These are phyloP conservation scores for Semaprochilodus insignis DNA, from an alignment of 2,797 vertebrate species.

Conservation along the genomic window DNA sequence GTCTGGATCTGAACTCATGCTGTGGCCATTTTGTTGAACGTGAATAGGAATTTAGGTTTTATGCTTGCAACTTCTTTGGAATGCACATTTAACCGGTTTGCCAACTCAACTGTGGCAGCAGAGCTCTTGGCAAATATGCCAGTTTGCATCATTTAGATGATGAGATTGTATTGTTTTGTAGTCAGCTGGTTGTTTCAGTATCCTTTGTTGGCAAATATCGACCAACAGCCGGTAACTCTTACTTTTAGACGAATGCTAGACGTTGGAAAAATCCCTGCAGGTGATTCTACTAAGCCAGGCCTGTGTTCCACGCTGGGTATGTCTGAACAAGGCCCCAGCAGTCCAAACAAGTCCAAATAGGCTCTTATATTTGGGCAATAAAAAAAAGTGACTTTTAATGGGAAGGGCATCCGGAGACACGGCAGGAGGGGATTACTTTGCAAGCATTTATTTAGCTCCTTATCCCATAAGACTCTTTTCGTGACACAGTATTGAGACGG, in stretches of 20 bases:
- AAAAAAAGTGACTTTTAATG: conserved; percentile 19
- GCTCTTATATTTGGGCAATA: not conserved
- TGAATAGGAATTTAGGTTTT: not conserved
- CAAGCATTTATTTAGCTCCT: conserved; percentile 29
- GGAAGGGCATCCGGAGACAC: not conserved
- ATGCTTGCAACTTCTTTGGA: not conserved
- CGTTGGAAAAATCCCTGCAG: not conserved
- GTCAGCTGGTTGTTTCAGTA: no score
- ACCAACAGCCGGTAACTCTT: not conserved
- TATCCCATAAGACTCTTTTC: conserved; percentile 13
- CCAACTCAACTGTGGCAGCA: not conserved
- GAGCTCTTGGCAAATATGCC: not conserved
- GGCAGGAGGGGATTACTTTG: conserved; percentile 17
- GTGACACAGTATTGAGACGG: not conserved
- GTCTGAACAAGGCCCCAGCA: not conserved
- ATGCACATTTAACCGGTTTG: not conserved
- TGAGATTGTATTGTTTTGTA: not conserved
- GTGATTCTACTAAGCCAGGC: not conserved
- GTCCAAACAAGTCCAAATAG: conserved; percentile 2
- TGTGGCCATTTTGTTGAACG: not conserved
- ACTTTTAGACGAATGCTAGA: not conserved
- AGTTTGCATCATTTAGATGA: not conserved
- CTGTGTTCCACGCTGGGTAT: not conserved
- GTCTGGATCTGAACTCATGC: not conserved
- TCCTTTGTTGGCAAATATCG: not conserved